Evolutionary conservation across 1,140 invertebrate genomes (phyloP).

Genomic region (Achatina immaculata): DNA sequence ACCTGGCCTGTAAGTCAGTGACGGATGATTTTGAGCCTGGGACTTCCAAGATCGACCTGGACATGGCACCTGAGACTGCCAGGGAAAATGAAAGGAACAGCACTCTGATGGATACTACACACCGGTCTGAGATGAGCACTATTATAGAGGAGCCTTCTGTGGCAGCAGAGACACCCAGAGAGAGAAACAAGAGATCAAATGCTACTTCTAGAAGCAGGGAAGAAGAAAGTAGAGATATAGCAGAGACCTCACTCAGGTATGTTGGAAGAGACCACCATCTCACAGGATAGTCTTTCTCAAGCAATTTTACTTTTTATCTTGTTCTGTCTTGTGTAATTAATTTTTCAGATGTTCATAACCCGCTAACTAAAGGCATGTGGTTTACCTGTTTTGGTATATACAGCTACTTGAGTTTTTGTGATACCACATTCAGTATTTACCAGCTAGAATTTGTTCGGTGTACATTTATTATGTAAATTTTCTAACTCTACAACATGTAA

Average conservation of each 20-base stretch:
- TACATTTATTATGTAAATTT: too few species aligned
- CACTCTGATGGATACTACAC: conserved; percentile 38
- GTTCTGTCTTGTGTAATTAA: too few species aligned
- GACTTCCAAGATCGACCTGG: conserved; percentile 27
- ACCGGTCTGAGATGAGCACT: conserved; percentile 53
- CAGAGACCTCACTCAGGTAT: conserved; percentile 34
- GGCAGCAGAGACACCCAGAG: conserved; percentile 10
- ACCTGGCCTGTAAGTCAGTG: conserved; percentile 30
- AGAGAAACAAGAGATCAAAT: not conserved
- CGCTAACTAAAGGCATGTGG: too few species aligned
- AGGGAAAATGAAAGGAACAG: conserved; percentile 36
- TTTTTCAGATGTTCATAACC: too few species aligned
- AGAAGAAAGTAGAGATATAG: not conserved
- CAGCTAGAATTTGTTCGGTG: too few species aligned
- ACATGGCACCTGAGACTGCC: conserved; percentile 32
- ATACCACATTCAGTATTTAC: too few species aligned
- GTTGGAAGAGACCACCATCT: too few species aligned
- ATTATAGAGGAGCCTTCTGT: conserved; percentile 45
- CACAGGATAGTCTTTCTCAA: too few species aligned
- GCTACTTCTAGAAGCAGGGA: not conserved
- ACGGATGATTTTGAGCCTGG: conserved; percentile 37
- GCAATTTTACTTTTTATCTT: too few species aligned
- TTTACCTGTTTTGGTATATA: too few species aligned
- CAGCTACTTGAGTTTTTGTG: too few species aligned
- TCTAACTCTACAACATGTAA: too few species aligned